Evolutionary conservation across 1,140 invertebrate species (phyloP).

Genomic region (Ceratosolen solmsi): DNA sequence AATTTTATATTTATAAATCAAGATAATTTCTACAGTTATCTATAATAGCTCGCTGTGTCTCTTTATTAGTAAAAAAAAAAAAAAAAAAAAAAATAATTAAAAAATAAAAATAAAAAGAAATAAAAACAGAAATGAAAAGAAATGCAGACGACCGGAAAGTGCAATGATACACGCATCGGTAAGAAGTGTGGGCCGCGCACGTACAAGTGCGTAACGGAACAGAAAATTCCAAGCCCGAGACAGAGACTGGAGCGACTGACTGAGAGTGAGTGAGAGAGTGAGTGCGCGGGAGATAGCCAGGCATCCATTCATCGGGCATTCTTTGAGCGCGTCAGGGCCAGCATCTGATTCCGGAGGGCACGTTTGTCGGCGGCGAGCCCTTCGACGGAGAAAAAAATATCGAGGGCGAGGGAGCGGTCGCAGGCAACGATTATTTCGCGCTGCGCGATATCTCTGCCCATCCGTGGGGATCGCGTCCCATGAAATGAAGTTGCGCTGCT

Average conservation of each 20-base stretch:
- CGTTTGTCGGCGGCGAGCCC: background rate
- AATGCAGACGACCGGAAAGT: background rate
- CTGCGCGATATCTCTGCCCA: background rate
- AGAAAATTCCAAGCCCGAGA: conserved; percentile 4
- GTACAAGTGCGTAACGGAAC: conserved; percentile 34
- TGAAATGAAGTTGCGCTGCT: conserved; percentile 5
- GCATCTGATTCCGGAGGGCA: conserved; percentile 1
- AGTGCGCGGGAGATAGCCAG: background rate
- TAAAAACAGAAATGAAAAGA: background rate
- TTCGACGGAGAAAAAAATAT: no score
- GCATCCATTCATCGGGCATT: background rate
- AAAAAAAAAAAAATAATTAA: no score
- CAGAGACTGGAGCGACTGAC: background rate
- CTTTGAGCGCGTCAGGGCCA: background rate
- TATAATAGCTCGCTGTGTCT: background rate
- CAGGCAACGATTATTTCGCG: background rate
- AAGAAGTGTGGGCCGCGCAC: background rate
- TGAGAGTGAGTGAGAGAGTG: background rate
- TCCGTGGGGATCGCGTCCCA: background rate
- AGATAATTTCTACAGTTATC: conserved; percentile 27
- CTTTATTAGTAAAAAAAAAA: background rate
- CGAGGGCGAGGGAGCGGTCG: background rate
- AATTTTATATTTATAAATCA: conserved; percentile 13
- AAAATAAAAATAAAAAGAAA: background rate
- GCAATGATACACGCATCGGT: conserved; percentile 1